Base-by-base conservation (phyloP, 1,140 invertebrate genomes). In the Heliothis virescens region DNA sequence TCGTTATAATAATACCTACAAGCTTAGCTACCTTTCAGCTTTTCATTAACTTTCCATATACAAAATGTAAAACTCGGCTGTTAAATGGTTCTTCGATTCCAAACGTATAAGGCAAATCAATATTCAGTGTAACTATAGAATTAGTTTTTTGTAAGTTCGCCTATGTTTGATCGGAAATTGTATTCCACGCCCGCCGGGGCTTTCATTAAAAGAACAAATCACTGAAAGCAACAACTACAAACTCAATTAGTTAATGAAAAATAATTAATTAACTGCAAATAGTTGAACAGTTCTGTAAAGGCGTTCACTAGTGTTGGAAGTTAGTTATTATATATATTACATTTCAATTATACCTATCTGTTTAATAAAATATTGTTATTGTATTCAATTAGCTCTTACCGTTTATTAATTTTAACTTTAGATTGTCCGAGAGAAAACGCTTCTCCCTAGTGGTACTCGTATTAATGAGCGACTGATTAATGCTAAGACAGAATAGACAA, bases 221-320 rank as follows among this genome's bases (percentile, higher is more conserved):
- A 52, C 16, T 71, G 48, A 50, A 71, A 71, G 67, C 41, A 53
- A 13, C 21, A n/a, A 71, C 47, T 53, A 71, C 21, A 71, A 71
- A 53, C 21, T 71, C 67, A 53, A 71, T 71, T 71, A 53, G 48
- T 71, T 53, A 52, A 71, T 71, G 67, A 52, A 71, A 71, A 71
- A 26, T 26, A 18, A 52, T 29, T 26, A 71, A 52, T 71, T 71
- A 71, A 71, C 29, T 29, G 12, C 10, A 50, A 67, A 67, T 48
- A 21, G 63, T 48, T 48, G 13, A 67, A 34, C 3, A 13, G 41
- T 67, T 21, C 63, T 65, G 16, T 57, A 18, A 57, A 15, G 15
- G 63, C 50, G 41, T 48, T 48, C 18, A 18, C n/a, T 3, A 9
- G 63, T 67, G 41, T 48, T 48, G 48, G 16, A 18, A 21, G 41